Base-by-base conservation (phyloP, 2,888 invertebrate species). In the Lasius fuliginosus region DNA sequence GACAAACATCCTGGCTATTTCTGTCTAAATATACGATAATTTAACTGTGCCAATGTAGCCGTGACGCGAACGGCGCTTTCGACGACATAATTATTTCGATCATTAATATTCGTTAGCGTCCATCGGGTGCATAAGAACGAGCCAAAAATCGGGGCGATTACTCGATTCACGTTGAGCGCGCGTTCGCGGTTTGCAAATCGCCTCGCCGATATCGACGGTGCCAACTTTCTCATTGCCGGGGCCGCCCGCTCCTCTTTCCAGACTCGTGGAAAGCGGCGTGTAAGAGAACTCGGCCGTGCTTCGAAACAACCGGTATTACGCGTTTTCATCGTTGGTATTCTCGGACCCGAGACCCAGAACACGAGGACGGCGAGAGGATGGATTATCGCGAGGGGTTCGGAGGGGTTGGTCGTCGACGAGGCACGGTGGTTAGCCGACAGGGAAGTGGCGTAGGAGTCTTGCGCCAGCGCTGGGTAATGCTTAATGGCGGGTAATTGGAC, bases 401-500 rank as follows among this genome's bases (percentile, higher is more conserved):
- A 40, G 12, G 58, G 33, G 18, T 68, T 23, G 46, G 65, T 23
- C 40, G 74, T 83, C 81, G 85, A 83, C 83, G 84, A 84, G 86
- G 82, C 83, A 82, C 79, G 85, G 84, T 82, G 87, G 77, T 82
- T 65, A 62, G 75, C 68, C 81, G 85, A 87, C 67, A 83, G 84
- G 87, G 84, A 88, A 88, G 81, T 83, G 84, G 91, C 92, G 93
- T 92, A 92, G 93, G 93, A 92, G 93, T 92, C 89, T 92, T 91
- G 90, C 89, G 91, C 89, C 88, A 91, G 91, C 91, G 91, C 92
- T 90, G 92, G 77, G 91, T 93, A 94, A 94, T 94, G 92, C 92
- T 92, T 91, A 92, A 92, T 91, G 91, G 89, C 85, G 89, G 75
- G 92, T 94, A 95, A 95, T 94, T 94, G 94, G 90, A 94, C 94